Percentiles rank a stretch among this genome's conserved stretches.
Evolutionary conservation across 2,888 invertebrate genomes (phyloP).

Genomic region (Eretmocerus hayati): DNA sequence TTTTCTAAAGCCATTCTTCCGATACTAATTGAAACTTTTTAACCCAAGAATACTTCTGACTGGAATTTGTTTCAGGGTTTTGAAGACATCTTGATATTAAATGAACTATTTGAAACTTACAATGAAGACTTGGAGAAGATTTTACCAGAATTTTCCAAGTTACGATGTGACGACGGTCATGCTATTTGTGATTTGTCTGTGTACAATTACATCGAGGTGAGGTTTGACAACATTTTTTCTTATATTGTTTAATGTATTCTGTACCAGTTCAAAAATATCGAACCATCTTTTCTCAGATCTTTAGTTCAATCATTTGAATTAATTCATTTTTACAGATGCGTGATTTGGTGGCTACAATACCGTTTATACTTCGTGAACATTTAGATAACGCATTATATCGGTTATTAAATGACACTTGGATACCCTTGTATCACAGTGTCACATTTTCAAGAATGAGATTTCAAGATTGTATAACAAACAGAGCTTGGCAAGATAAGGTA

Average conservation of each 20-base stretch:
- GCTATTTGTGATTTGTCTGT: constrained; percentile 93
- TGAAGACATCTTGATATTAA: constrained; percentile 83
- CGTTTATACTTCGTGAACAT: constrained; percentile 73
- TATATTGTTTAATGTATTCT: too few relatives aligned
- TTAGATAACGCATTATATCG: constrained; percentile 73
- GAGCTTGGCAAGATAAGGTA: constrained; percentile 83
- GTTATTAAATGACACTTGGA: constrained; percentile 72
- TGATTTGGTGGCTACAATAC: constrained; percentile 76
- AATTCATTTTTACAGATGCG: constrained; percentile 61
- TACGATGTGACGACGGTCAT: constrained; percentile 74
- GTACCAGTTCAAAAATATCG: too few relatives aligned
- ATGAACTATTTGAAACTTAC: constrained; percentile 60
- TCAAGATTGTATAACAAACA: constrained; percentile 71
- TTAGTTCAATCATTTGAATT: not conserved
- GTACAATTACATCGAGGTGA: constrained; percentile 93
- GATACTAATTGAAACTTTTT: too few relatives aligned
- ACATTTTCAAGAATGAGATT: constrained; percentile 86
- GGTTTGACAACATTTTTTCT: not conserved
- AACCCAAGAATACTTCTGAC: too few relatives aligned
- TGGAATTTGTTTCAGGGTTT: constrained; percentile 80
- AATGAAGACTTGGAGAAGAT: constrained; percentile 58
- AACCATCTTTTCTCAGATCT: too few relatives aligned
- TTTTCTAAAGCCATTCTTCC: too few relatives aligned
- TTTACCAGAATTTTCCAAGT: constrained; percentile 65
- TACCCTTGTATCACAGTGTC: constrained; percentile 89